These are phyloP conservation scores for Pipistrellus pygmaeus DNA, from an alignment of 2,797 vertebrate genomes.

Conservation along the genomic window DNA sequence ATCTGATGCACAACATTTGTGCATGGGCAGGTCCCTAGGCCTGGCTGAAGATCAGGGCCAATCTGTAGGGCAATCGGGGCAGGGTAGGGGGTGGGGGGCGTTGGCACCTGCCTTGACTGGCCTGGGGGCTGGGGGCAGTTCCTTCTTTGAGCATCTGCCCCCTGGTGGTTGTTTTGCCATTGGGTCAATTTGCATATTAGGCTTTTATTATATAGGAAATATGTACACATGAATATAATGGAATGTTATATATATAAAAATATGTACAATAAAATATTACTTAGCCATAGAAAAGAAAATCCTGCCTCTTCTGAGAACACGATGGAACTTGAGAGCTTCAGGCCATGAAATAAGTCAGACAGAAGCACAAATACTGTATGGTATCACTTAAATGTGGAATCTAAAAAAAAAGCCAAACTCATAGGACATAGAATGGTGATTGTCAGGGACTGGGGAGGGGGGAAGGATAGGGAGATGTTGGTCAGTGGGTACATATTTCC, in stretches of 20 bases:
- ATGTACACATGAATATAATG: not conserved
- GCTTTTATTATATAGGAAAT: not conserved
- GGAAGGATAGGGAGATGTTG: rapidly evolving
- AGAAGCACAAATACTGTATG: not conserved
- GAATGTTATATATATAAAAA: not conserved
- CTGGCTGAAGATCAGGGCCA: too few relatives aligned
- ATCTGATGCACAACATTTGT: too few relatives aligned
- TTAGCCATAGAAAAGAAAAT: not conserved
- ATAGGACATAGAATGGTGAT: not conserved
- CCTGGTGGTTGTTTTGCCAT: too few relatives aligned
- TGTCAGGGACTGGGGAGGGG: not conserved
- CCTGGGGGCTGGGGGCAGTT: too few relatives aligned
- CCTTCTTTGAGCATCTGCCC: too few relatives aligned
- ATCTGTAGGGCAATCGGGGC: too few relatives aligned
- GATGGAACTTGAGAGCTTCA: not conserved
- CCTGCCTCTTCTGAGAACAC: not conserved
- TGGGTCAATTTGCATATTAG: too few relatives aligned
- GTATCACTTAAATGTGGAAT: not conserved
- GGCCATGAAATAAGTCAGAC: not conserved
- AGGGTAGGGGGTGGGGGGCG: too few relatives aligned
- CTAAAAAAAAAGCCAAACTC: not conserved
- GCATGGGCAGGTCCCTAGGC: too few relatives aligned
- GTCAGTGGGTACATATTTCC: not conserved
- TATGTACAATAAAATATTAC: not conserved
- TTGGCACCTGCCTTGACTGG: too few relatives aligned